A percentile compares a stretch with the other conserved stretches of the same genome.
These are phyloP conservation scores for Nyctibius grandis DNA, from an alignment of 2,797 vertebrate genomes.

Conservation along the genomic window DNA sequence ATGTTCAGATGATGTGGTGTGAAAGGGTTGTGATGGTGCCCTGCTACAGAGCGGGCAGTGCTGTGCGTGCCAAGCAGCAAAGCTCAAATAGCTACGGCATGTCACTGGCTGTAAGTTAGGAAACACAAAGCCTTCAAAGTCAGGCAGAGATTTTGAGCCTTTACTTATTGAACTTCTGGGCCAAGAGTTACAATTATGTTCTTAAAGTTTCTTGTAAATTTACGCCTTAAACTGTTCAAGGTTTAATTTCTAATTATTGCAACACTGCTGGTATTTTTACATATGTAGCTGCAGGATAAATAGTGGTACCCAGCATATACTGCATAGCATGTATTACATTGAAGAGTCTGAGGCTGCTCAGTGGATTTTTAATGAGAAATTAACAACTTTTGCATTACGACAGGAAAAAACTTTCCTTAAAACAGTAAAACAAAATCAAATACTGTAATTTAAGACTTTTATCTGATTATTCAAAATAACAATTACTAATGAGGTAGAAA, in stretches of 20 bases:
- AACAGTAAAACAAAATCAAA: not conserved
- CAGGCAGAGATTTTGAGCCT: not conserved
- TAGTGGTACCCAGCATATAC: not conserved
- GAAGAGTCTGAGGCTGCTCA: not conserved
- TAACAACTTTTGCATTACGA: not conserved
- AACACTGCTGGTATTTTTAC: not conserved
- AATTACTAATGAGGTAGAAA: not conserved
- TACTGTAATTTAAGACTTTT: not conserved
- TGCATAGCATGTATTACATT: not conserved
- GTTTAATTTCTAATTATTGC: not conserved
- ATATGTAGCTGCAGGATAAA: not conserved
- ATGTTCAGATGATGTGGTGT: not conserved
- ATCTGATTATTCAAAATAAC: not conserved
- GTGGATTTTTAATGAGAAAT: not conserved
- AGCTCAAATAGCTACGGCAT: not conserved
- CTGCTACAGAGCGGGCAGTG: no score
- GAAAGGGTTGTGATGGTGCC: not conserved
- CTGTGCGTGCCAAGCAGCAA: not conserved
- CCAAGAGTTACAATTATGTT: not conserved
- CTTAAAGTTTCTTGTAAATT: not conserved
- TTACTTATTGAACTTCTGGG: not conserved
- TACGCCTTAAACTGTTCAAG: not conserved
- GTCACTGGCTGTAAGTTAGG: not conserved
- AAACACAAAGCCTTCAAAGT: not conserved
- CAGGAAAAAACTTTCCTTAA: not conserved